A percentile compares a stretch with the other conserved stretches of the same genome.
Conservation (phyloP, 2,888 invertebrate genomes). For the Pollenia labialis region DNA sequence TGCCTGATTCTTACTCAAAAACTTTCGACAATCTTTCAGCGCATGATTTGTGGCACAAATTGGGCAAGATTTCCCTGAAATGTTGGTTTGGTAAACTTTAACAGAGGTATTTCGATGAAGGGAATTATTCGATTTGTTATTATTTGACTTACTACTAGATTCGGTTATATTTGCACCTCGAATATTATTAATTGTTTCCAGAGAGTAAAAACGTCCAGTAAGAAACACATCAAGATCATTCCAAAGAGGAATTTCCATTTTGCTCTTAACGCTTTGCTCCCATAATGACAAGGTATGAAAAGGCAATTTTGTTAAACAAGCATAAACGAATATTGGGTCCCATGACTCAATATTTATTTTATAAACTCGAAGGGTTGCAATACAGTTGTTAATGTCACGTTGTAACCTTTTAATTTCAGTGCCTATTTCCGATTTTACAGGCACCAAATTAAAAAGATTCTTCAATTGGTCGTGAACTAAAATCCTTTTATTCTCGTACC, state of each 20-base stretch:
- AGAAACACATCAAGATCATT: constrained; percentile 41
- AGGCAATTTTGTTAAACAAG: not conserved
- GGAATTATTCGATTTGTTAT: not conserved
- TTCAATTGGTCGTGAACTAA: constrained; percentile 41
- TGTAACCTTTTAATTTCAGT: constrained; percentile 44
- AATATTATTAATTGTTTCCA: constrained; percentile 41
- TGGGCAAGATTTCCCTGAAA: not conserved
- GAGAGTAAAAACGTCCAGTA: constrained; percentile 42
- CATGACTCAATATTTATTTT: constrained; percentile 33
- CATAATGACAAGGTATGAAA: not conserved
- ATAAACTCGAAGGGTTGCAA: constrained; percentile 43
- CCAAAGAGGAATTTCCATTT: not conserved
- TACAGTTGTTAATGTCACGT: constrained; percentile 55
- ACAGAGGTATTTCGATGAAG: not conserved
- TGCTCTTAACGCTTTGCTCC: not conserved
- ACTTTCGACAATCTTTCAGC: not conserved
- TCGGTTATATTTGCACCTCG: not conserved
- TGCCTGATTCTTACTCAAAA: not conserved
- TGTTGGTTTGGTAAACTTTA: not conserved
- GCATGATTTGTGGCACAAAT: not conserved
- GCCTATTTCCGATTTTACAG: constrained; percentile 23
- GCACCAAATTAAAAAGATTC: constrained; percentile 37
- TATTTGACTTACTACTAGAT: not conserved
- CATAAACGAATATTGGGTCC: constrained; percentile 46
- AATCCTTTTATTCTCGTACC: constrained; percentile 42